Conservation (phyloP, 92 coral and sea anemone species). For the Micromussa lordhowensis region DNA sequence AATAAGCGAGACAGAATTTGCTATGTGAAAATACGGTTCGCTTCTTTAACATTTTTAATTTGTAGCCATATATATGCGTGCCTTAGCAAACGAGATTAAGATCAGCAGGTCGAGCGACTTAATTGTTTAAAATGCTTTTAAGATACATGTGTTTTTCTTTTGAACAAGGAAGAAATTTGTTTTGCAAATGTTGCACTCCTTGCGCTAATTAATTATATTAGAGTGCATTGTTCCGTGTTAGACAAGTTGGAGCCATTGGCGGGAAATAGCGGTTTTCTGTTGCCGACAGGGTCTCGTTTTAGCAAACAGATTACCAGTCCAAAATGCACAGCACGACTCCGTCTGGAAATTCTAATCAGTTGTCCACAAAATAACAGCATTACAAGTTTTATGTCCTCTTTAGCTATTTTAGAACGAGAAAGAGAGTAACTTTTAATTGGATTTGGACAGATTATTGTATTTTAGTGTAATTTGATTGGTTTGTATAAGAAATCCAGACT, state of each 20-base stretch:
- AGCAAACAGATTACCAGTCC: not conserved
- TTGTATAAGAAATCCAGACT: not conserved
- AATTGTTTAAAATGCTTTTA: not conserved
- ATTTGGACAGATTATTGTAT: conserved; percentile 6
- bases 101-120: not conserved
- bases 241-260: conserved; percentile 29
- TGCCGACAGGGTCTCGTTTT: conserved; percentile 10
- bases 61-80: not conserved
- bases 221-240: not conserved
- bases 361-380: not conserved
- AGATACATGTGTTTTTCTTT: not conserved
- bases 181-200: conserved; percentile 2
- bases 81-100: not conserved
- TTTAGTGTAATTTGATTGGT: not conserved
- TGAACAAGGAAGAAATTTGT: conserved; percentile 5
- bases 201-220: not conserved
- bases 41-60: no score
- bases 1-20: no score
- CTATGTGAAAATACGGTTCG: no score
- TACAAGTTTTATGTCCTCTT: not conserved
- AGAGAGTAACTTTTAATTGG: conserved; percentile 1
- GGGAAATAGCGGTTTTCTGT: conserved; percentile 10
- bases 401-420: not conserved
- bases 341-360: conserved; percentile 24
- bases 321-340: not conserved